Base-by-base conservation (phyloP, 2,113 vertebrate genomes). In the Brachirus orientalis region DNA sequence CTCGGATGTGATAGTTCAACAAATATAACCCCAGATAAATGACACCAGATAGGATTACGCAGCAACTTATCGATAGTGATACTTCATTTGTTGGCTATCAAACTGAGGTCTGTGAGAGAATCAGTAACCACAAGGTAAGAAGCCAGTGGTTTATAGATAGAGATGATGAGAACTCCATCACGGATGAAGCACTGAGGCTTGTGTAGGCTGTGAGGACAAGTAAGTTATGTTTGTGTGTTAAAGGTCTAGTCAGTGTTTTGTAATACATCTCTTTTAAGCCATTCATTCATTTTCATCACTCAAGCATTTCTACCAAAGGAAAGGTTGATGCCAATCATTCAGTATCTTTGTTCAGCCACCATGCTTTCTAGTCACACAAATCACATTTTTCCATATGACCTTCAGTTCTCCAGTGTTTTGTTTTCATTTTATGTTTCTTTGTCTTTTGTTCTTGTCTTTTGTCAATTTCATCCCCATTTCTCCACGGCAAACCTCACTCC, bases 261-360 rank as follows among this genome's bases (percentile, higher is more conserved):
- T 86, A 76, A 74, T 37, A 58, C 84, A 66, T 83, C 79, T 76
- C 53, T 80, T 88, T 77, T 38, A 55, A 83, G 38, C 64, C 86
- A 85, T 74, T 72, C 86, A 87, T 93, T 88, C 78, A 89, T 93
- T 91, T 86, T 90, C 92, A 93, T 93, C 52, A 90, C 89, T 93
- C 94, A 75, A 75, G 67, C 75, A 88, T 89, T 93, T 94, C 84
- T 65, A 67, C 93, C 92, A 77, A 56, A 38, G 47, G 90, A 87
- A 90, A 82, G 87, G 69, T 93, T 90, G 91, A 93, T 92, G 94
- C 93, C 75, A 77, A 93, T 95, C 95, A 95, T 94, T 94, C 94
- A 93, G 67, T 83, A 77, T 83, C 66, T 82, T 57, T 67, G 69
- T 88, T 86, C 69, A 22, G 62, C 62, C 86, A 89, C 79, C 82